A percentile compares a stretch with the other conserved stretches of the same genome.
These are phyloP conservation scores for Linepithema humile DNA, from an alignment of 1,140 invertebrate genomes.

Conservation along the genomic window DNA sequence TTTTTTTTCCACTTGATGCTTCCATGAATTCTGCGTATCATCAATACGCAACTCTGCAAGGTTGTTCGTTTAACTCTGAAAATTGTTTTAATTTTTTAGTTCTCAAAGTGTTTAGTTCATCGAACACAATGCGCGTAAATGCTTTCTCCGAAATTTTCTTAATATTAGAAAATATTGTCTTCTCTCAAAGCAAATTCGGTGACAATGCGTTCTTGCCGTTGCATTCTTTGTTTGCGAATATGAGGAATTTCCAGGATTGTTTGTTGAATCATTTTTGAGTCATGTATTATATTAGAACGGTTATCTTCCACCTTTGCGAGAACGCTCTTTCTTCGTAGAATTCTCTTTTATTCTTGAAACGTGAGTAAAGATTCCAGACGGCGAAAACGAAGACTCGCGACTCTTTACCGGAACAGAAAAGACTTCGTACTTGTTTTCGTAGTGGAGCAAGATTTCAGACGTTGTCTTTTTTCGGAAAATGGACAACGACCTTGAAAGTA, in stretches of 20 bases:
- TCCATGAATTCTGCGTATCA: not conserved
- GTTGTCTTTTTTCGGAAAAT: conserved; percentile 7
- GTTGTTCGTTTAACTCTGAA: not conserved
- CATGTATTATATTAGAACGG: conserved; percentile 5
- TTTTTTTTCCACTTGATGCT: not conserved
- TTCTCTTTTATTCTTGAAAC: conserved; percentile 32
- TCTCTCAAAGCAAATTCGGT: not conserved
- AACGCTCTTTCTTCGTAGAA: not conserved
- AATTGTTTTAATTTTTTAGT: conserved; percentile 4
- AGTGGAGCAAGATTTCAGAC: not conserved
- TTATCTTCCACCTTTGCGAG: not conserved
- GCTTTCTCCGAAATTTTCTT: not conserved
- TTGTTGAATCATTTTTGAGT: not conserved
- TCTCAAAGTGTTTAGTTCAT: not conserved
- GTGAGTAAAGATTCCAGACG: conserved; percentile 37
- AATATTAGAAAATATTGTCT: not conserved
- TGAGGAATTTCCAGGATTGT: not conserved
- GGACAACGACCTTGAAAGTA: conserved; percentile 29
- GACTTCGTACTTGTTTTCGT: conserved; percentile 37
- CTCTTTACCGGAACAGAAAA: conserved; percentile 5
- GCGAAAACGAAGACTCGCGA: conserved; percentile 18
- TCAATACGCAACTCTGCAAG: not conserved
- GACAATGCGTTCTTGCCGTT: not conserved
- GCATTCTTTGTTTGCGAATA: not conserved
- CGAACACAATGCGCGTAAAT: not conserved